Percentiles rank a stretch among this genome's conserved stretches.
These are phyloP conservation scores for Cataglyphis rosenhaueri DNA, from an alignment of 2,888 invertebrate species.

Conservation along the genomic window DNA sequence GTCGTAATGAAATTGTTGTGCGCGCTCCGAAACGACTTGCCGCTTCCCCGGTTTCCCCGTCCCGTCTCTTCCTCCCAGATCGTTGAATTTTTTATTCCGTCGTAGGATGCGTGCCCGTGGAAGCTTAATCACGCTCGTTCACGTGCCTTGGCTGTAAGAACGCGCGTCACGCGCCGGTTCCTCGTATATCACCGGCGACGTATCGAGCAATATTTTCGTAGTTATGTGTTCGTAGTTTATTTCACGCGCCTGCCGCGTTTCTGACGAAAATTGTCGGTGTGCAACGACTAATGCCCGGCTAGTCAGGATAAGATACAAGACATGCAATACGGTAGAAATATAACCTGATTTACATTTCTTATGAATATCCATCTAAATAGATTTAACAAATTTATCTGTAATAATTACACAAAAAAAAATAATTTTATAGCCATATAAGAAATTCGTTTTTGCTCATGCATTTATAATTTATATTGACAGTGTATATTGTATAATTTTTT, in stretches of 20 bases:
- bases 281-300: slow-evolving; percentile 19
- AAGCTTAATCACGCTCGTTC: slow-evolving; percentile 77
- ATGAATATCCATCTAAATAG: background rate
- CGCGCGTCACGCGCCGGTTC: slow-evolving; percentile 40
- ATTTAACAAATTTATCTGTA: background rate
- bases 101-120: slow-evolving; percentile 74
- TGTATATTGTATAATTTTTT: background rate
- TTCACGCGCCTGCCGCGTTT: slow-evolving; percentile 26
- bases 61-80: slow-evolving; percentile 18
- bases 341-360: slow-evolving; percentile 20
- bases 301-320: slow-evolving; percentile 30
- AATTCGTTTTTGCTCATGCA: background rate
- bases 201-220: slow-evolving; percentile 55
- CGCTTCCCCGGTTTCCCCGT: background rate
- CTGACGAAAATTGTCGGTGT: slow-evolving; percentile 41
- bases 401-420: background rate
- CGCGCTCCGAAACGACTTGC: slow-evolving; percentile 37
- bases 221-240: slow-evolving; percentile 34
- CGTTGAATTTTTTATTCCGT: slow-evolving; percentile 54
- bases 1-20: slow-evolving; percentile 74
- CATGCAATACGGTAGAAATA: slow-evolving; percentile 34
- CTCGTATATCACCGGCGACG: slow-evolving; percentile 48
- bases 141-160: slow-evolving; percentile 49
- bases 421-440: background rate
- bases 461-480: background rate